phyloP scores from a whole-genome alignment of 2,113 vertebrate genomes.

The Bambusicola thoracicus region DNA sequence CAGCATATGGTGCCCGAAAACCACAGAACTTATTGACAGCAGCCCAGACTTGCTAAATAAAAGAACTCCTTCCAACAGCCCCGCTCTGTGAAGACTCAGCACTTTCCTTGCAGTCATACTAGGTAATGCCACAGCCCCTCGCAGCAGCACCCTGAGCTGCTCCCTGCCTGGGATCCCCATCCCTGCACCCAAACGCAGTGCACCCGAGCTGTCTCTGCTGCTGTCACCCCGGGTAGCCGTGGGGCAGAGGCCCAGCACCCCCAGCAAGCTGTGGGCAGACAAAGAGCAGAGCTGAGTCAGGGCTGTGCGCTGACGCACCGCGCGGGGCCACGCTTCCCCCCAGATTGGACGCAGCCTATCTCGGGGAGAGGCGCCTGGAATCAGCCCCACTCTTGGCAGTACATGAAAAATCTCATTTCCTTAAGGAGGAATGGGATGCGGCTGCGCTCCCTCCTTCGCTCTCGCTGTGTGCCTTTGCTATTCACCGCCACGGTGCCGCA shows the following conservation, averaged over 20 bases:
- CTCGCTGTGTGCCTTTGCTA: neutral
- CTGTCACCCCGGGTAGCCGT: neutral
- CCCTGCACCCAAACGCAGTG: too few species aligned
- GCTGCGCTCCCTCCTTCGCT: neutral
- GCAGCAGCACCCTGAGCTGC: too few species aligned
- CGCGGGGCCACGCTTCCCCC: slow-evolving; percentile 24
- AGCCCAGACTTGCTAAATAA: slow-evolving; percentile 48
- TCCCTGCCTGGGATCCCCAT: too few species aligned
- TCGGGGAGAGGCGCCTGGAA: neutral
- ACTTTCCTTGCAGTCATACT: slow-evolving; percentile 17
- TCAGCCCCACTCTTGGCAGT: slow-evolving; percentile 56
- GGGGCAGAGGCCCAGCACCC: neutral
- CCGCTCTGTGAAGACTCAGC: slow-evolving; percentile 9
- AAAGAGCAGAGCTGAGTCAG: slow-evolving; percentile 30
- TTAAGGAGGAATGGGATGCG: neutral
- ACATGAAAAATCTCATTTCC: slow-evolving; percentile 49
- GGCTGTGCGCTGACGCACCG: slow-evolving; percentile 38
- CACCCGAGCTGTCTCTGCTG: neutral
- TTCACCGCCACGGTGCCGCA: neutral
- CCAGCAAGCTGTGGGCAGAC: neutral
- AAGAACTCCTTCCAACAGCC: slow-evolving; percentile 51
- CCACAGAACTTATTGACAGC: slow-evolving; percentile 69
- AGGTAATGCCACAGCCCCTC: neutral
- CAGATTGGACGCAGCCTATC: slow-evolving; percentile 14
- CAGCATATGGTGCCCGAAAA: slow-evolving; percentile 72